These are phyloP conservation scores for Hydrozoanthus tunicans DNA, from an alignment of 64 coral and sea anemone species.

Conservation along the genomic window DNA sequence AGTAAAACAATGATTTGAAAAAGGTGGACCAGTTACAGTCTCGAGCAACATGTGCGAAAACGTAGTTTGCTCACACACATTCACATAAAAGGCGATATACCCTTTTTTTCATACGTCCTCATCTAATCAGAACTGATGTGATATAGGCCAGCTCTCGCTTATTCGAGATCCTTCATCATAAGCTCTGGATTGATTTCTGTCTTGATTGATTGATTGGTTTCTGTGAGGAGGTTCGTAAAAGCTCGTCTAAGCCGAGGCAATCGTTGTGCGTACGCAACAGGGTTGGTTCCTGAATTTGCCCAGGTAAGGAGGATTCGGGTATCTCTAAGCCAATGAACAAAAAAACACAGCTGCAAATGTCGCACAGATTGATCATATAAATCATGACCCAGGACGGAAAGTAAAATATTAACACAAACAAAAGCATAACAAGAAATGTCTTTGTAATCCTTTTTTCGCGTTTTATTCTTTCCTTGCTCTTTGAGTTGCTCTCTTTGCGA, in stretches of 20 bases:
- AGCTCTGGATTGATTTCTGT: not conserved
- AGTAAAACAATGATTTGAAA: too few species aligned
- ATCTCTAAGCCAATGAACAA: constrained; percentile 72
- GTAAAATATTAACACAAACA: constrained; percentile 61
- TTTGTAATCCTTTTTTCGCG: constrained; percentile 65
- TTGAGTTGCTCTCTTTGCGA: constrained; percentile 26
- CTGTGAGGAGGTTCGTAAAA: constrained; percentile 62
- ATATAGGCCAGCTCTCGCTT: not conserved
- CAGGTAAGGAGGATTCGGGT: constrained; percentile 74
- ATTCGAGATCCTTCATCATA: not conserved
- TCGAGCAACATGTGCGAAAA: too few species aligned
- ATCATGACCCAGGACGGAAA: constrained; percentile 67
- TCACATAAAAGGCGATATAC: too few species aligned
- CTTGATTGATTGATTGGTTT: not conserved
- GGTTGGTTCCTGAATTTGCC: constrained; percentile 69
- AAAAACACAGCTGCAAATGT: constrained; percentile 54
- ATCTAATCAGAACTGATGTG: not conserved
- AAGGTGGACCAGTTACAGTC: too few species aligned
- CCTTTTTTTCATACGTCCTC: too few species aligned
- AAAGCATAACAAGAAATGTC: constrained; percentile 59
- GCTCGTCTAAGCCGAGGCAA: constrained; percentile 70
- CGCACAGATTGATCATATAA: constrained; percentile 75
- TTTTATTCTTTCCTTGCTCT: not conserved
- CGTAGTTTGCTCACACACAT: too few species aligned
- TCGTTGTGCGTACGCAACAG: constrained; percentile 66